Percentiles rank a stretch among this genome's conserved stretches.
phyloP scores from a whole-genome alignment of 2,888 invertebrate species.

The Sminthurinus aureus region DNA sequence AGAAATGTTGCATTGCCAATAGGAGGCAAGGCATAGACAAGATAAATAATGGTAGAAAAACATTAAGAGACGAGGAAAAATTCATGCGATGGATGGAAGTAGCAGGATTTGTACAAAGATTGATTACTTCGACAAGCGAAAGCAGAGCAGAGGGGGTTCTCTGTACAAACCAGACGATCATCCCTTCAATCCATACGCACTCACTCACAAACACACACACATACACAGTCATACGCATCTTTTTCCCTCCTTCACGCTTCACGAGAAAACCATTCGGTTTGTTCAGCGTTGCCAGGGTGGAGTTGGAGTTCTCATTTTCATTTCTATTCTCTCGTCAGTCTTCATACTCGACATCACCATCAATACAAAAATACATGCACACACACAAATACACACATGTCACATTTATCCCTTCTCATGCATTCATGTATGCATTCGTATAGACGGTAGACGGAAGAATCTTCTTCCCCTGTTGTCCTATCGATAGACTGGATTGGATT shows the following conservation, averaged over 20 bases:
- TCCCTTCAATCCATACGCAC: constrained; percentile 25
- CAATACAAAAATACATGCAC: background rate
- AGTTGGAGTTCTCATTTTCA: background rate
- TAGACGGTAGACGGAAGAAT: background rate
- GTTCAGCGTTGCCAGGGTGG: constrained; percentile 21
- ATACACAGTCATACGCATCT: background rate
- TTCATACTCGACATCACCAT: background rate
- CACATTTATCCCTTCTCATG: background rate
- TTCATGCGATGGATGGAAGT: constrained; percentile 46
- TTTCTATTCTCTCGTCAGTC: constrained; percentile 4
- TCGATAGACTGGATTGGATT: no score
- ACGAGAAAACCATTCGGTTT: constrained; percentile 28
- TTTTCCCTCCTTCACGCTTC: constrained; percentile 36
- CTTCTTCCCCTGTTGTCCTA: background rate
- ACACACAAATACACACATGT: background rate
- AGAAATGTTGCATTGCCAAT: constrained; percentile 23
- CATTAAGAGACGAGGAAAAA: constrained; percentile 40
- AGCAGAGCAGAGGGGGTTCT: constrained; percentile 45
- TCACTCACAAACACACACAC: constrained; percentile 28
- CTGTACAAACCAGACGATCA: constrained; percentile 14
- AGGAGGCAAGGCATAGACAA: constrained; percentile 43
- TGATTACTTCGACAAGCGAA: constrained; percentile 51
- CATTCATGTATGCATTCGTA: background rate
- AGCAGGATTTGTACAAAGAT: constrained; percentile 50
- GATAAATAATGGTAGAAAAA: constrained; percentile 47